Percentiles rank a stretch among this genome's conserved stretches.
These are phyloP conservation scores for Brienomyrus brachyistius DNA, from an alignment of 2,113 vertebrate genomes.

Conservation along the genomic window DNA sequence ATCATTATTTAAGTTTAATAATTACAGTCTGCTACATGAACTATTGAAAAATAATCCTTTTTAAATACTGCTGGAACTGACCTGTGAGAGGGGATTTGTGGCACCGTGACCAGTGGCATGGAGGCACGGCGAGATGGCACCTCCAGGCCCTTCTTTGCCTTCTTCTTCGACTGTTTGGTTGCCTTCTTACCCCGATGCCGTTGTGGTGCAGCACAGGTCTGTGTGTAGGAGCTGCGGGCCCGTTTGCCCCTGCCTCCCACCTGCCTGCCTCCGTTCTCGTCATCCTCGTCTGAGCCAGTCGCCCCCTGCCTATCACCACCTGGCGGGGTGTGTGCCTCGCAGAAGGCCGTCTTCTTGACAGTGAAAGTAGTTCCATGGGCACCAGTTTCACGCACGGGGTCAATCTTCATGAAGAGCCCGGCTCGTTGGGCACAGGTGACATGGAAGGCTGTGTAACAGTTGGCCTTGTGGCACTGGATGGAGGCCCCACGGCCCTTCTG, in stretches of 20 bases:
- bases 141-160: conserved; percentile 71
- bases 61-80: conserved; percentile 41
- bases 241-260: conserved; percentile 58
- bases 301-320: conserved; percentile 60
- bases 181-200: conserved; percentile 63
- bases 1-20: not conserved
- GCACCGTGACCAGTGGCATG: conserved; percentile 64
- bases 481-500: conserved; percentile 88
- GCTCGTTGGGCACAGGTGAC: conserved; percentile 92
- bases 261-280: conserved; percentile 57
- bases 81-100: conserved; percentile 87
- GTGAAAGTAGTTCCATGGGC: conserved; percentile 87
- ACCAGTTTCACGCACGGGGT: conserved; percentile 87
- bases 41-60: not conserved
- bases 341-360: conserved; percentile 93
- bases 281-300: conserved; percentile 56
- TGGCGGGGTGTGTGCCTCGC: conserved; percentile 78
- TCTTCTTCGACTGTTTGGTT: conserved; percentile 70
- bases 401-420: conserved; percentile 97
- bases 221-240: conserved; percentile 59
- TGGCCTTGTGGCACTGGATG: conserved; percentile 94
- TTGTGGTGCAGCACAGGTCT: conserved; percentile 45
- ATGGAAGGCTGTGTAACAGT: conserved; percentile 97
- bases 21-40: not conserved
- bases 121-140: conserved; percentile 39